Percentiles rank a stretch among this genome's conserved stretches.
phyloP scores from a whole-genome alignment of 2,888 invertebrate species.

The Ormyrus labotus region DNA sequence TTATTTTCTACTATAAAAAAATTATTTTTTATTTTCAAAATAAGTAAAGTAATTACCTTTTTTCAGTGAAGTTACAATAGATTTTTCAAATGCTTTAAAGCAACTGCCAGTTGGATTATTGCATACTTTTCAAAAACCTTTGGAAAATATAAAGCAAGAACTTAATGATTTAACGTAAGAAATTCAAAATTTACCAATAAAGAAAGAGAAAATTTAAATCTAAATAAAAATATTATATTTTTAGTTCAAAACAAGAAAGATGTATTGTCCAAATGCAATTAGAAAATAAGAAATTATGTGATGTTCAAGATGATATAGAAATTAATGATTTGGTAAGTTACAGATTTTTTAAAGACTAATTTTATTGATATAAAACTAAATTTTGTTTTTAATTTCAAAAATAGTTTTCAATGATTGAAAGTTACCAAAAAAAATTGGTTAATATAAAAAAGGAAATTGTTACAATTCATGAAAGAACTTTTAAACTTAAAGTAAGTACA shows the following conservation, averaged over 20 bases:
- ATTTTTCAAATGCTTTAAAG: slow-evolving; percentile 64
- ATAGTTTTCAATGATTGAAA: slow-evolving; percentile 73
- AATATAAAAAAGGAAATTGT: slow-evolving; percentile 76
- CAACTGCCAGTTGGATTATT: slow-evolving; percentile 72
- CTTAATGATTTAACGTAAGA: slow-evolving; percentile 75
- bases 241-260: slow-evolving; percentile 70
- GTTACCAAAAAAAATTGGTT: slow-evolving; percentile 74
- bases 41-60: not conserved
- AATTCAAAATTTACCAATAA: slow-evolving; percentile 69
- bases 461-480: slow-evolving; percentile 73
- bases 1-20: too few relatives aligned
- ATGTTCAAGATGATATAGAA: slow-evolving; percentile 65
- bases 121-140: slow-evolving; percentile 69
- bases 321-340: slow-evolving; percentile 74
- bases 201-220: slow-evolving; percentile 67
- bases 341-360: slow-evolving; percentile 50
- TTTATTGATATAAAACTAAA: slow-evolving; percentile 6
- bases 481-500: slow-evolving; percentile 73
- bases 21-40: too few relatives aligned
- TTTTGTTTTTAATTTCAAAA: slow-evolving; percentile 46
- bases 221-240: slow-evolving; percentile 49
- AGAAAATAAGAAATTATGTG: slow-evolving; percentile 70
- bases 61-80: slow-evolving; percentile 56
- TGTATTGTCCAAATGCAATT: slow-evolving; percentile 69
- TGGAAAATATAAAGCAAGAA: slow-evolving; percentile 73